Evolutionary conservation across 2,888 invertebrate genomes (phyloP).

Genomic region (Oscheius sp.): DNA sequence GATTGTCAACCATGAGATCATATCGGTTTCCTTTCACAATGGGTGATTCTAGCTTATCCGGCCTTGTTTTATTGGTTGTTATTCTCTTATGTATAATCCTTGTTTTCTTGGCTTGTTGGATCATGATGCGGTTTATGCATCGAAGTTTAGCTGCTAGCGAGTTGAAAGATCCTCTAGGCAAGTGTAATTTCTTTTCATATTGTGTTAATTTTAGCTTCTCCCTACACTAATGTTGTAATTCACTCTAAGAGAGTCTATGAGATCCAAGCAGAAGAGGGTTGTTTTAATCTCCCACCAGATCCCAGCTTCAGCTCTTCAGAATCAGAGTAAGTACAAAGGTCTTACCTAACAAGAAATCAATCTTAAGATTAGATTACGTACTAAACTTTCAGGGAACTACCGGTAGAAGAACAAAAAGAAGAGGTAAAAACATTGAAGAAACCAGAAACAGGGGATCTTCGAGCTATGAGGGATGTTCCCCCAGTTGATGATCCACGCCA

Average conservation of each 20-base stretch:
- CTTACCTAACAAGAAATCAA: constrained; percentile 1
- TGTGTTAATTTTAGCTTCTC: constrained; percentile 20
- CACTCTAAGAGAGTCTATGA: constrained; percentile 55
- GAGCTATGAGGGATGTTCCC: constrained; percentile 22
- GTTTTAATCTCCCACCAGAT: constrained; percentile 34
- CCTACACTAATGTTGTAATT: constrained; percentile 46
- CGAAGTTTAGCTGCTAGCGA: constrained; percentile 44
- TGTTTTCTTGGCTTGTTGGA: constrained; percentile 49
- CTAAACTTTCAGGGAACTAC: no score
- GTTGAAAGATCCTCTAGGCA: constrained; percentile 43
- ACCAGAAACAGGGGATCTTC: constrained; percentile 34
- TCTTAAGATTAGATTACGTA: no score
- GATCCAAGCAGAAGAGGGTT: constrained; percentile 56
- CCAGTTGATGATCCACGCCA: constrained; percentile 45
- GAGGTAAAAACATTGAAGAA: constrained; percentile 9
- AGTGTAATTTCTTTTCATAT: constrained; percentile 24
- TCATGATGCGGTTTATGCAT: constrained; percentile 56
- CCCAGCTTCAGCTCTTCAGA: constrained; percentile 15
- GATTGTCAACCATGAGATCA: not conserved
- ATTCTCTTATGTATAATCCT: constrained; percentile 46
- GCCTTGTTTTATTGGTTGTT: constrained; percentile 49
- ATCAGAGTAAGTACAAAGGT: constrained; percentile 8
- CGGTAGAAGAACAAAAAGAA: constrained; percentile 20
- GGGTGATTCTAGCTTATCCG: constrained; percentile 41
- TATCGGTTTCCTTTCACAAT: not conserved